phyloP scores from a whole-genome alignment of 2,888 invertebrate genomes.

The Scelioninae gen. 2 region DNA sequence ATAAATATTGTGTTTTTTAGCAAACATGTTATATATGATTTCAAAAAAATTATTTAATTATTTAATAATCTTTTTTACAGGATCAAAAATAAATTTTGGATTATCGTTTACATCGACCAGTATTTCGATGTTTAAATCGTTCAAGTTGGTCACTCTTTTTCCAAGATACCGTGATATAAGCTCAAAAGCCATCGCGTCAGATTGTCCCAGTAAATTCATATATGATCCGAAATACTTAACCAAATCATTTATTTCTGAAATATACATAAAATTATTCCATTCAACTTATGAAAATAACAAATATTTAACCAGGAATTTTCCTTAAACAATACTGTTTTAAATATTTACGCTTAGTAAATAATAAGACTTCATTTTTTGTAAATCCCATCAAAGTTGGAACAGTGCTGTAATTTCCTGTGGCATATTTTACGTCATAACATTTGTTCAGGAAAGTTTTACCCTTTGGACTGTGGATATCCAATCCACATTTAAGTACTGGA shows the following conservation, averaged over 20 bases:
- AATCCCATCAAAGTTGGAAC: constrained; percentile 45
- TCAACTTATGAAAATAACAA: no score
- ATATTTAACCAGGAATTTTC: no score
- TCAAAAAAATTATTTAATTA: no score
- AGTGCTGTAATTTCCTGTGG: not conserved
- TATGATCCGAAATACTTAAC: constrained; percentile 1
- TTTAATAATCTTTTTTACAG: no score
- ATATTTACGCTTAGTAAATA: constrained; percentile 15
- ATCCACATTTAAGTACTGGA: not conserved
- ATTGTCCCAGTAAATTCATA: not conserved
- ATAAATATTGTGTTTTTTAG: no score
- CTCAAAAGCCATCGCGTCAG: not conserved
- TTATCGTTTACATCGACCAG: constrained; percentile 38
- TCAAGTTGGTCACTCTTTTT: not conserved
- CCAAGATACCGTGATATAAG: constrained; percentile 14
- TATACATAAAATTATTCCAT: not conserved
- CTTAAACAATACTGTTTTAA: no score
- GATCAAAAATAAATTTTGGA: no score
- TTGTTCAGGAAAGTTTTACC: not conserved
- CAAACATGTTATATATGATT: no score
- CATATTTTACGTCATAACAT: not conserved
- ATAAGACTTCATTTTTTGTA: constrained; percentile 15
- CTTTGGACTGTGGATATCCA: not conserved
- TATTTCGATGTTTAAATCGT: constrained; percentile 1
- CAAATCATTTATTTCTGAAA: constrained; percentile 8